Evolutionary conservation across 2,888 invertebrate species (phyloP), one percentile per base, ranked within the genome.

Genomic region (Synanthedon formicaeformis): DNA sequence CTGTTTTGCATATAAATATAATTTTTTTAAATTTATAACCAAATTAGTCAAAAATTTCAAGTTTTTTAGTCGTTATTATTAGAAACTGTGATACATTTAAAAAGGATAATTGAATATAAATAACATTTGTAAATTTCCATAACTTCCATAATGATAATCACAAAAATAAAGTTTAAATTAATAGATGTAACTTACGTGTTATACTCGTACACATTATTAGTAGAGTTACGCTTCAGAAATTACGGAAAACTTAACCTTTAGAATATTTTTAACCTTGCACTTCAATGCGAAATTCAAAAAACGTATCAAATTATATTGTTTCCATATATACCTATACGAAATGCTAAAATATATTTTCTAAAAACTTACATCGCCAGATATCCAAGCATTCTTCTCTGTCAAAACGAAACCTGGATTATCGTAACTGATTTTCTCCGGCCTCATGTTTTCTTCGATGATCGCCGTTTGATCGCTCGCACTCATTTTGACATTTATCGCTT

Each of bases 401-500:
- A 78, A 67, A 58, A 78, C 75, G 65, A 80, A 86, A 50, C 75
- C 87, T 8, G 75, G 67, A 61, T 86, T 86, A 57, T 81, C 80
- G 56, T 78, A 82, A 55, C 75, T 69, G 62, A 69, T 65, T 57
- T 73, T 75, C 52, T 72, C 72, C 54, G 69, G 69, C 41, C 67
- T 63, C 62, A 67, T 68, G 65, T 67, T 72, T 56, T 55, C 62
- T 58, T 60, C 57, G 34, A 57, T 62, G 50, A 57, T 59, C 27
- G 60, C 57, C 50, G 66, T 62, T 61, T 62, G 66, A 40, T 61
- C 60, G 58, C 55, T 58, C 50, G 58, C 59, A 58, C 55, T 60
- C 67, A 68, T 67, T 52, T 60, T 61, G 45, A 52, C 49, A 40
- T 40, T 34, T 34, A 34, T 34, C 10, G 10, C 18, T 50, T 16